Evolutionary conservation across 2,113 vertebrate species (phyloP), one percentile per base, ranked within the genome.

Genomic region (Menidia beryllina): DNA sequence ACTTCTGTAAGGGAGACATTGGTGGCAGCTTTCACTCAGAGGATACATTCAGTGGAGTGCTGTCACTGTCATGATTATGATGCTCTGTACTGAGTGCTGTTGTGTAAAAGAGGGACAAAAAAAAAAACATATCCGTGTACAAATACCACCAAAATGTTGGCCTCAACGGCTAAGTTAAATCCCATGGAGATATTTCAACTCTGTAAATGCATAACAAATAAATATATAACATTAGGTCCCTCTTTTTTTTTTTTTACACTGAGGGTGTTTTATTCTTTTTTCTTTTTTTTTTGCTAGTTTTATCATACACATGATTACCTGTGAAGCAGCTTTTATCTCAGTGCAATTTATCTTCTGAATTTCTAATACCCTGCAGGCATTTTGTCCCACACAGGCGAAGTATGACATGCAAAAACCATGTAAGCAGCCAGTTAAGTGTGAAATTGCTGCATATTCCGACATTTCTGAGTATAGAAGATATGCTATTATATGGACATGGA

Each of bases 361-460:
- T 71, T 50, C 20, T 65, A 39, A 66, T 48, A 45, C 54, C 49
- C 71, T 60, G 48, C 47, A 26, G 53, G 43, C n/a, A 20, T 62
- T 70, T 74, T 54, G 38, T 26, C 55, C 15, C 49, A 59, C 39
- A 52, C 5, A 60, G 45, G 25, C 26, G 17, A 69, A 60, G 51
- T 65, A 70, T 71, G 66, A 67, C 55, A 65, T 56, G 36, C 57
- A 59, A 68, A 79, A 61, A 48, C 51, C 8, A 66, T 34, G 59
- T 21, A 48, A 49, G 13, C 39, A 55, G 30, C n/a, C 56, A 79
- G 39, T 64, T 70, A 51, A 70, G 68, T 65, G 75, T 82, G 66
- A 85, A 67, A 87, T 76, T 72, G 76, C 38, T 52, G 49, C 48
- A 62, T 67, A 77, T 60, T 77, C 66, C 77, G 24, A 25, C 65